Conservation (phyloP, 2,797 vertebrate species). For the Limosa lapponica region DNA sequence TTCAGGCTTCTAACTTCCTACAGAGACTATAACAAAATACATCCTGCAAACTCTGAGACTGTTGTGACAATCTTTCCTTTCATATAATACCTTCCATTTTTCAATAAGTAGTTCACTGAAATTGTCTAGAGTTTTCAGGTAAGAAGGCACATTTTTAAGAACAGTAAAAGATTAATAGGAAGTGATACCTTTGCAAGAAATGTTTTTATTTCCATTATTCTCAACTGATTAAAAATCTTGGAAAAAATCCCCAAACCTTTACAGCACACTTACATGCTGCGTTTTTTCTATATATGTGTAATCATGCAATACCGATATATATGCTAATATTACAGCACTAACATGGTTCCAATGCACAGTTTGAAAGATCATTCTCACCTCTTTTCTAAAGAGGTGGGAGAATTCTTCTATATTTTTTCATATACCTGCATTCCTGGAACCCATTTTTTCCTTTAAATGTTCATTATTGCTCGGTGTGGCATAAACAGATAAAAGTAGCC, state of each 20-base stretch:
- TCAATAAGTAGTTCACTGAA: background rate
- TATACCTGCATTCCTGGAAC: background rate
- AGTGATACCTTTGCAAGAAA: background rate
- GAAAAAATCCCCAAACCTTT: background rate
- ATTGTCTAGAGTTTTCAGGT: background rate
- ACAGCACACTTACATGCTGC: background rate
- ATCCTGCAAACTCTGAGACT: background rate
- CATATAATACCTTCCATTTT: background rate
- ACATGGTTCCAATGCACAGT: background rate
- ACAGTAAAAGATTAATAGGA: background rate
- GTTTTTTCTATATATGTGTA: background rate
- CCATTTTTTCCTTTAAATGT: background rate
- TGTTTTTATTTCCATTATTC: background rate
- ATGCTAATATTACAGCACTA: background rate
- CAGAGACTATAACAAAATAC: background rate
- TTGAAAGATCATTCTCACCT: background rate
- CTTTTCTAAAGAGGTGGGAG: background rate
- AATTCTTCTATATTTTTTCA: background rate
- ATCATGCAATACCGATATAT: background rate
- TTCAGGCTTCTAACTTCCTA: background rate
- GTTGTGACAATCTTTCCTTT: background rate
- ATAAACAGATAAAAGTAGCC: constrained; percentile 39
- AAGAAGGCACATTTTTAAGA: background rate
- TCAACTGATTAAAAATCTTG: background rate
- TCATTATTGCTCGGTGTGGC: constrained; percentile 49